A percentile compares a stretch with the other conserved stretches of the same genome.
phyloP scores from a whole-genome alignment of 2,113 vertebrate genomes.

The Regulus satrapa region DNA sequence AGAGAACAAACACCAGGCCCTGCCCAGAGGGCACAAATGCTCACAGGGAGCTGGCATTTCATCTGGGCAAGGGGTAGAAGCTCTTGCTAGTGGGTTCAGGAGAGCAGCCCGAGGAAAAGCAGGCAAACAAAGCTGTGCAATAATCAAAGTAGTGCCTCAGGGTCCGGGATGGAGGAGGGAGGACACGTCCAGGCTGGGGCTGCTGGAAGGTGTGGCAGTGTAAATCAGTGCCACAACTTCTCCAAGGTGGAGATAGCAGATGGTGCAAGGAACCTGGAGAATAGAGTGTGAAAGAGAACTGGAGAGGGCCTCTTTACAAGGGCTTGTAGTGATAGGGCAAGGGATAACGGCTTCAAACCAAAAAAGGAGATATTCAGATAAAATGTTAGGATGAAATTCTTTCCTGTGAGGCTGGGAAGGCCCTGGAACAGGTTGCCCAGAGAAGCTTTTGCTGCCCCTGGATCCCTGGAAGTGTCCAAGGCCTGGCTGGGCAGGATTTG shows the following conservation, averaged over 20 bases:
- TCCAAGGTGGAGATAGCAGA: rapidly evolving
- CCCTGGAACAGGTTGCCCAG: rapidly evolving
- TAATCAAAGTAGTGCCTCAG: neutral
- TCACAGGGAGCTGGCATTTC: neutral
- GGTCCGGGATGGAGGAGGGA: neutral
- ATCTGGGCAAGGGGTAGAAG: neutral
- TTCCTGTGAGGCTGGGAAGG: rapidly evolving
- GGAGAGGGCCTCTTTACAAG: neutral
- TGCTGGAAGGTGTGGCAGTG: neutral
- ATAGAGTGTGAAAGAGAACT: neutral
- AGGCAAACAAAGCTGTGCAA: neutral
- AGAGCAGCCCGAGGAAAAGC: neutral
- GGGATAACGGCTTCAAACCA: neutral
- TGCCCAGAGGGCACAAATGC: neutral
- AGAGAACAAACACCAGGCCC: neutral
- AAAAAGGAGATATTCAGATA: neutral
- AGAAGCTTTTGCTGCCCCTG: neutral
- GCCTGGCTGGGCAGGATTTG: rapidly evolving
- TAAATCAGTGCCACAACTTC: neutral
- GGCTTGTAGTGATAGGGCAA: neutral
- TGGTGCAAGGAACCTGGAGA: neutral
- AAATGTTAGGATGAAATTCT: neutral
- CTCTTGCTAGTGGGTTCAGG: neutral
- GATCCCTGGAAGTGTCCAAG: neutral
- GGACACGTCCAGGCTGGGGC: neutral